Base-by-base conservation (phyloP, 2,888 invertebrate genomes). In the Limnephilus lunatus region DNA sequence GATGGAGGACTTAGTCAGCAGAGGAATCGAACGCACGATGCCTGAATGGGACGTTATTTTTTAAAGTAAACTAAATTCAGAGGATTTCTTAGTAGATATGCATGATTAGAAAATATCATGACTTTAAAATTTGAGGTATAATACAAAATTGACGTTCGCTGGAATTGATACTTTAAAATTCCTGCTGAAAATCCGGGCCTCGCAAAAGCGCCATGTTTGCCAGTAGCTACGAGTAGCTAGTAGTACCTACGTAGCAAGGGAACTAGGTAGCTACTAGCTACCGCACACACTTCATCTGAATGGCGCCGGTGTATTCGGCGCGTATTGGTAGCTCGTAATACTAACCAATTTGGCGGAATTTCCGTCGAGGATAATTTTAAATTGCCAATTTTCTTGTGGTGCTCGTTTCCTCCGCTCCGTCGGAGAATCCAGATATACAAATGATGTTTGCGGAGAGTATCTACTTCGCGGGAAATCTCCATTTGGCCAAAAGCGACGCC, bases 321-420 rank as follows among this genome's bases (percentile, higher is more conserved):
- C 48, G 91, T 85, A 91, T 91, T 92, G 91, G 91, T 83, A 35
- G 93, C 89, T 91, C 91, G 92, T 90, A 93, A 92, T 93, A 91
- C 92, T 91, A 92, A 92, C 93, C 93, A 92, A 93, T 92, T 93
- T 93, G 91, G 9, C 87, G 83, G 93, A 92, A 92, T 93, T 93
- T 93, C 93, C 93, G 89, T 89, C 90, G 90, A 68, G 92, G 90
- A 93, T 93, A 93, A 93, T 93, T 92, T 92, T 91, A 93, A 93
- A 93, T 93, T 93, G 93, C 91, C 93, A 93, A 93, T 93, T 93
- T 93, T 92, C 92, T 85, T 53, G 89, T 91, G 91, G 89, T 91
- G 93, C 90, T 91, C 93, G 92, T 91, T 93, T 93, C 92, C 93
- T 93, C 81, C 90, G 30, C 81, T 81, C 48, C 35, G 68, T 19